Evolutionary conservation across 2,888 invertebrate species (phyloP).

Genomic region (Drosophila dives): DNA sequence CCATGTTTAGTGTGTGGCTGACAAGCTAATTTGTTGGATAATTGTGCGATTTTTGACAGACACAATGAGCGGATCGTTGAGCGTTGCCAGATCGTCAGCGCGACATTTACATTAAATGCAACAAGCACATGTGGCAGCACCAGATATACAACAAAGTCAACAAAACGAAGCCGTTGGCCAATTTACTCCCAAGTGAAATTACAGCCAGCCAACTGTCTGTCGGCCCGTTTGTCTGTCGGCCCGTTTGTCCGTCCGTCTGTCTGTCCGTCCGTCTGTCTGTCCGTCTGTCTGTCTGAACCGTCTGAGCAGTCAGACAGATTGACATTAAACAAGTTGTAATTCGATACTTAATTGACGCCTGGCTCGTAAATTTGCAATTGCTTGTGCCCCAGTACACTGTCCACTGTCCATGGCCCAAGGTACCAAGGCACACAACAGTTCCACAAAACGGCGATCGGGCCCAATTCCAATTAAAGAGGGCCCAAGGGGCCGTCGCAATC

Average conservation of each 20-base stretch:
- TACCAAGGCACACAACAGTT: constrained; percentile 20
- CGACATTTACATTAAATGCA: constrained; percentile 9
- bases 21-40: constrained; percentile 75
- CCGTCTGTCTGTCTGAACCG: constrained; percentile 2
- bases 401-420: constrained; percentile 5
- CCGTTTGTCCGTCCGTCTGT: not conserved
- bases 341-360: constrained; percentile 85
- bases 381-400: constrained; percentile 16
- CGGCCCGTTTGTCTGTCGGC: not conserved
- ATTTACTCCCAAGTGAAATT: constrained; percentile 74
- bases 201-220: constrained; percentile 25
- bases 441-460: constrained; percentile 35
- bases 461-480: constrained; percentile 78
- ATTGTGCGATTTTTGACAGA: constrained; percentile 70
- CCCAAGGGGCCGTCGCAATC: constrained; percentile 75
- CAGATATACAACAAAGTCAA: constrained; percentile 33
- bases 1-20: constrained; percentile 65
- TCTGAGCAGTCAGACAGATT: constrained; percentile 63
- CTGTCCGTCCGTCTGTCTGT: not conserved
- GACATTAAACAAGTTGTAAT: constrained; percentile 85
- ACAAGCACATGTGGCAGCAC: constrained; percentile 33
- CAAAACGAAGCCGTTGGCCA: constrained; percentile 68
- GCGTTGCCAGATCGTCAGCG: constrained; percentile 56
- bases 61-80: constrained; percentile 34
- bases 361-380: constrained; percentile 85